Evolutionary conservation across 2,797 vertebrate species (phyloP).

Genomic region (Phataginus tetradactyla): DNA sequence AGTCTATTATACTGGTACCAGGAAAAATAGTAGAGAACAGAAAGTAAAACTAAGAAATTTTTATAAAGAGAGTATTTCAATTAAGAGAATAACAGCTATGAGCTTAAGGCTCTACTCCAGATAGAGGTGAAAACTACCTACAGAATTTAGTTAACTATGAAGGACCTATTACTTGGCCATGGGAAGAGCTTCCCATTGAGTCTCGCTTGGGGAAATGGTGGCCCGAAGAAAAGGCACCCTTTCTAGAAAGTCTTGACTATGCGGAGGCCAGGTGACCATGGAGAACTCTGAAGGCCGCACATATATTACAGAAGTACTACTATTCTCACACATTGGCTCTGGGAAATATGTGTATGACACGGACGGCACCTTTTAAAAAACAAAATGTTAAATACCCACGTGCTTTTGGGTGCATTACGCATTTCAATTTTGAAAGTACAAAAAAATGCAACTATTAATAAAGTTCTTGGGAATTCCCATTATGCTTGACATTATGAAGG

Average conservation of each 20-base stretch:
- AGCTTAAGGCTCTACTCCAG: not conserved
- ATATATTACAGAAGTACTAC: not conserved
- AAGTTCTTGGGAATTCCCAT: not conserved
- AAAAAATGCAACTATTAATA: not conserved
- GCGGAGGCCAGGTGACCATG: not conserved
- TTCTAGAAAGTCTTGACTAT: not conserved
- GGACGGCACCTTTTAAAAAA: not conserved
- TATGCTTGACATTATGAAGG: not conserved
- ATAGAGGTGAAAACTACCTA: not conserved
- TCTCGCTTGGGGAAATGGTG: not conserved
- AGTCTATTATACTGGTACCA: not conserved
- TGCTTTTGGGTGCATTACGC: not conserved
- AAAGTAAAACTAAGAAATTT: slow-evolving; percentile 31
- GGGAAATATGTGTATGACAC: not conserved
- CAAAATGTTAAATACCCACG: not conserved
- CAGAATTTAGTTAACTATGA: not conserved
- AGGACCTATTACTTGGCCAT: not conserved
- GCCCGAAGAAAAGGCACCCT: not conserved
- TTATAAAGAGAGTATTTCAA: not conserved
- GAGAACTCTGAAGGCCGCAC: not conserved
- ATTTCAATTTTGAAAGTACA: not conserved
- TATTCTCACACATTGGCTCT: not conserved
- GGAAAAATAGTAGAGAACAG: not conserved
- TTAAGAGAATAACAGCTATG: not conserved
- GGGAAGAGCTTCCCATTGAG: not conserved